These are phyloP conservation scores for Hypocryptadius cinnamomeus DNA, from an alignment of 2,113 vertebrate species.

Conservation along the genomic window DNA sequence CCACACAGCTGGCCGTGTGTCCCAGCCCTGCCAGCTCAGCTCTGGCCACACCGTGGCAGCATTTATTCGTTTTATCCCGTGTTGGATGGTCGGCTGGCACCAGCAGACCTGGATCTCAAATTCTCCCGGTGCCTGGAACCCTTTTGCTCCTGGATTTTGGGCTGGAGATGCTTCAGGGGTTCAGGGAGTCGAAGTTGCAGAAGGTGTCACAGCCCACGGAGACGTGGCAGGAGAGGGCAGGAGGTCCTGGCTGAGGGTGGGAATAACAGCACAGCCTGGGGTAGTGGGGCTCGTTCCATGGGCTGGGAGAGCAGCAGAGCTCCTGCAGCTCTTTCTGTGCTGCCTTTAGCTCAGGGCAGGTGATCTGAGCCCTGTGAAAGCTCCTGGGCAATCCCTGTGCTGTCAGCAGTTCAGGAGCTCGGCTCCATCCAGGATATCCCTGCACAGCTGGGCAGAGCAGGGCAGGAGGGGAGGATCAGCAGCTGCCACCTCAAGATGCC, in stretches of 20 bases:
- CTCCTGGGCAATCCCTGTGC: background rate
- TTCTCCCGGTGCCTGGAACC: background rate
- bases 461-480: background rate
- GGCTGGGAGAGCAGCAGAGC: background rate
- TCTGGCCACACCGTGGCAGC: slow-evolving; percentile 48
- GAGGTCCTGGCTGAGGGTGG: background rate
- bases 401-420: rapidly evolving
- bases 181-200: background rate
- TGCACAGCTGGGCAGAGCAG: background rate
- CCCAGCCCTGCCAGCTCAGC: background rate
- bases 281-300: rapidly evolving
- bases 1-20: background rate
- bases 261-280: background rate
- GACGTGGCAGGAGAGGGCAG: background rate
- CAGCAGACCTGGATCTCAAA: background rate
- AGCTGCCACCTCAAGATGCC: background rate
- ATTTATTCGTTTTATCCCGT: background rate
- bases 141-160: background rate
- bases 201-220: background rate
- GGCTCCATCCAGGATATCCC: background rate
- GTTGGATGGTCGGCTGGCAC: background rate
- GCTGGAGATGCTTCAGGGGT: background rate
- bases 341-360: background rate
- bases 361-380: background rate
- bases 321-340: background rate